These are phyloP conservation scores for Spodoptera littoralis DNA, from an alignment of 2,888 invertebrate species.

Conservation along the genomic window DNA sequence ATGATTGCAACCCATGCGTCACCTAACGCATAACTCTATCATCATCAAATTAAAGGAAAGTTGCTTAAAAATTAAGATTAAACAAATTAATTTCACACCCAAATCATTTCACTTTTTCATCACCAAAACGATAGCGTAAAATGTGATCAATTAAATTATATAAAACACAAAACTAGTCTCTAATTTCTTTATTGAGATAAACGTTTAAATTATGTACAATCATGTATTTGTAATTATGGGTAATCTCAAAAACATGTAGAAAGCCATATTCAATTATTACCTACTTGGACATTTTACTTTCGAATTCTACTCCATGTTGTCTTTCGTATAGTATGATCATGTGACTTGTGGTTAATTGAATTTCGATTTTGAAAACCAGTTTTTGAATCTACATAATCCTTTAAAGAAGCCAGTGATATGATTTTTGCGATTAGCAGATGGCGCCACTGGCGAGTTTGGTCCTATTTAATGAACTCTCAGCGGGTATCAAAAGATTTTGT, in stretches of 20 bases:
- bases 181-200: conserved; percentile 22
- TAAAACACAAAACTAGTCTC: conserved; percentile 1
- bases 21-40: conserved; percentile 26
- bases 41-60: conserved; percentile 28
- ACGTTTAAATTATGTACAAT: conserved; percentile 26
- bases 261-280: conserved; percentile 49
- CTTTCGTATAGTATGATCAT: conserved; percentile 7
- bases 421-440: no score
- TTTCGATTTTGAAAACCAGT: conserved; percentile 1
- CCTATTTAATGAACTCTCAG: no score
- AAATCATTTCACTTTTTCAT: conserved; percentile 40
- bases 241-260: conserved; percentile 52
- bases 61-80: conserved; percentile 20
- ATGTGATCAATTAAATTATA: conserved; percentile 16
- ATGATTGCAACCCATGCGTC: conserved; percentile 27
- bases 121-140: conserved; percentile 22
- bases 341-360: not conserved
- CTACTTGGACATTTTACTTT: conserved; percentile 34
- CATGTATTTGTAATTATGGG: conserved; percentile 41
- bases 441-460: no score
- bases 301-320: conserved; percentile 45
- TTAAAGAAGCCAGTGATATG: no score
- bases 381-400: no score
- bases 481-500: no score
- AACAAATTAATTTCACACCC: conserved; percentile 24